phyloP scores from a whole-genome alignment of 2,113 vertebrate genomes.

The Serilophus lunatus region DNA sequence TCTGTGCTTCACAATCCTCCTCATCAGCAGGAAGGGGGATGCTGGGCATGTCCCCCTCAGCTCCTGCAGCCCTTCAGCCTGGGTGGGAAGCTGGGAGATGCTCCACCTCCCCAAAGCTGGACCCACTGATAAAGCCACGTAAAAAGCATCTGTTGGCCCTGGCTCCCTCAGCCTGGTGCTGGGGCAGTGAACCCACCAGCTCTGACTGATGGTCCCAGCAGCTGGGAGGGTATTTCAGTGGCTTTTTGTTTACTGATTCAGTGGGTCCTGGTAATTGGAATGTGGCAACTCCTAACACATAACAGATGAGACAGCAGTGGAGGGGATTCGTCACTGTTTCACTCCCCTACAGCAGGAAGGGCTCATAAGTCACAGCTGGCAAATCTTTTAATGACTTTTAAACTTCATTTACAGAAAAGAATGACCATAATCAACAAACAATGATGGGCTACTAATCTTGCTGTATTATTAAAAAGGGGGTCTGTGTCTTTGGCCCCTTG shows the following conservation, averaged over 20 bases:
- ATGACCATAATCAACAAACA: slow-evolving; percentile 70
- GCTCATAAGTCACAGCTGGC: slow-evolving; percentile 74
- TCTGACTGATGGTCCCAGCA: slow-evolving; percentile 54
- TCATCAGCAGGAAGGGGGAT: neutral
- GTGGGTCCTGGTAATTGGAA: slow-evolving; percentile 64
- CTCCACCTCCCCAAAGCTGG: neutral
- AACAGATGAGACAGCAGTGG: slow-evolving; percentile 56
- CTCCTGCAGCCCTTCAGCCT: neutral
- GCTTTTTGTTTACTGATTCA: neutral
- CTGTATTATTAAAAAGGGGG: neutral
- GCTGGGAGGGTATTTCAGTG: slow-evolving; percentile 22
- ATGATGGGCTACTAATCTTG: slow-evolving; percentile 63
- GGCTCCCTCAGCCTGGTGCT: neutral
- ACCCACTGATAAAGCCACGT: rapidly evolving
- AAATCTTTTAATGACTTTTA: slow-evolving; percentile 76
- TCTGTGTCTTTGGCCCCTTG: neutral
- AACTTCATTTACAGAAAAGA: slow-evolving; percentile 77
- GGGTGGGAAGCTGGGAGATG: neutral
- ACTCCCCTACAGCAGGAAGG: slow-evolving; percentile 45
- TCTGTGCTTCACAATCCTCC: neutral
- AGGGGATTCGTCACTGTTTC: slow-evolving; percentile 67
- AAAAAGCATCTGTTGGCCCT: neutral
- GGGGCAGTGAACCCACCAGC: neutral
- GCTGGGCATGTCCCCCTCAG: neutral
- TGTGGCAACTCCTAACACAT: slow-evolving; percentile 46